Conservation (phyloP, 1,140 invertebrate species). For the Sinella curviseta region DNA sequence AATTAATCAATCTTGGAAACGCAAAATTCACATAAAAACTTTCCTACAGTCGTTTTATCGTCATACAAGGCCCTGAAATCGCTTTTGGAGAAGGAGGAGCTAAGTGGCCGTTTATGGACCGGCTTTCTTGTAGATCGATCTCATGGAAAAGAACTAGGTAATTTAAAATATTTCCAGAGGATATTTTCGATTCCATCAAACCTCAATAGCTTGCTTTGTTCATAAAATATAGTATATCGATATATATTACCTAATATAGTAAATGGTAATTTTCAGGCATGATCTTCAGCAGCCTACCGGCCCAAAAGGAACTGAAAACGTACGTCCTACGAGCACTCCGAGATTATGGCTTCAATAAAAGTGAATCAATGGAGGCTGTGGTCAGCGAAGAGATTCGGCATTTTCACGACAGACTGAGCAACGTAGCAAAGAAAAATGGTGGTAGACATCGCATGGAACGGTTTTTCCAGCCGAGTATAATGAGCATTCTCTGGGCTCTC, state of each 20-base stretch:
- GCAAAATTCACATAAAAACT: too few species aligned
- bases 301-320: constrained; percentile 32
- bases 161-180: too few species aligned
- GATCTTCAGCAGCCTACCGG: constrained; percentile 34
- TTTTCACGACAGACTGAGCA: constrained; percentile 27
- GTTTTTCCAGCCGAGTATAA: constrained; percentile 56
- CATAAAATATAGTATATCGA: background rate
- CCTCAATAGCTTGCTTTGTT: background rate
- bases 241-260: background rate
- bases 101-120: constrained; percentile 39
- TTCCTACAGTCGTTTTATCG: constrained; percentile 39
- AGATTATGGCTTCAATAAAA: constrained; percentile 43
- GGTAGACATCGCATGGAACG: constrained; percentile 36
- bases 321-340: constrained; percentile 31
- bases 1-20: too few species aligned
- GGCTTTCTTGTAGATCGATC: constrained; percentile 44
- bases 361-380: constrained; percentile 34
- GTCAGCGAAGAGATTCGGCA: constrained; percentile 35
- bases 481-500: constrained; percentile 85
- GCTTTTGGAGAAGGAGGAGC: constrained; percentile 39
- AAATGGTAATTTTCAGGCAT: too few species aligned
- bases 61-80: constrained; percentile 41
- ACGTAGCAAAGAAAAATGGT: constrained; percentile 38
- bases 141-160: constrained; percentile 35
- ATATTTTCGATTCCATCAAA: too few species aligned